phyloP scores from a whole-genome alignment of 2,888 invertebrate genomes.

The Conistra vaccinii region DNA sequence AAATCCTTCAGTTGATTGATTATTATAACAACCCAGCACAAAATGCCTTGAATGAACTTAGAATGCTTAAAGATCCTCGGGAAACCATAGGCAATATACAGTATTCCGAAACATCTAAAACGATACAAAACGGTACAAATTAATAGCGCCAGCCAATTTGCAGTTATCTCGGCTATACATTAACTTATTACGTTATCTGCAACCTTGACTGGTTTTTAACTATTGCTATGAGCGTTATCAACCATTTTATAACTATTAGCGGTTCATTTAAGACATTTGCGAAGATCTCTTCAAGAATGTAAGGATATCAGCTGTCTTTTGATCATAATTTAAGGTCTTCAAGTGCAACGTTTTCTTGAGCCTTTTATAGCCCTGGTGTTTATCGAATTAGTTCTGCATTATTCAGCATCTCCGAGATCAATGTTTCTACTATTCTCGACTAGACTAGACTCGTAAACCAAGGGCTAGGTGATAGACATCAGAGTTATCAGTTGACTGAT shows the following conservation, averaged over 20 bases:
- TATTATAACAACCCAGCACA: not conserved
- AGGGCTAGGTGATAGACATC: not conserved
- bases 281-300: constrained; percentile 34
- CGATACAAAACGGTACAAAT: constrained; percentile 62
- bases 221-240: constrained; percentile 68
- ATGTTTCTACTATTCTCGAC: too few relatives aligned
- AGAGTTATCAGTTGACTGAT: not conserved
- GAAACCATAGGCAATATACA: constrained; percentile 31
- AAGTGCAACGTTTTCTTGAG: constrained; percentile 19
- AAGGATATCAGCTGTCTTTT: constrained; percentile 14
- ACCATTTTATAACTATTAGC: constrained; percentile 52
- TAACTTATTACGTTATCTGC: constrained; percentile 71
- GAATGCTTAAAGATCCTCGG: constrained; percentile 1
- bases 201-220: constrained; percentile 70
- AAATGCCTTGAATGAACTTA: not conserved
- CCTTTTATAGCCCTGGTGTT: not conserved
- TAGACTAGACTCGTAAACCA: not conserved
- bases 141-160: constrained; percentile 66
- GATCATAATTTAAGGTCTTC: constrained; percentile 23
- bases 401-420: not conserved
- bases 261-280: constrained; percentile 56
- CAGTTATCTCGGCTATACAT: constrained; percentile 65
- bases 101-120: constrained; percentile 50
- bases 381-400: not conserved
- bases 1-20: not conserved